Evolutionary conservation across 2,888 invertebrate genomes (phyloP), one percentile per base, ranked within the genome.

Genomic region (Exocentrus adspersus): DNA sequence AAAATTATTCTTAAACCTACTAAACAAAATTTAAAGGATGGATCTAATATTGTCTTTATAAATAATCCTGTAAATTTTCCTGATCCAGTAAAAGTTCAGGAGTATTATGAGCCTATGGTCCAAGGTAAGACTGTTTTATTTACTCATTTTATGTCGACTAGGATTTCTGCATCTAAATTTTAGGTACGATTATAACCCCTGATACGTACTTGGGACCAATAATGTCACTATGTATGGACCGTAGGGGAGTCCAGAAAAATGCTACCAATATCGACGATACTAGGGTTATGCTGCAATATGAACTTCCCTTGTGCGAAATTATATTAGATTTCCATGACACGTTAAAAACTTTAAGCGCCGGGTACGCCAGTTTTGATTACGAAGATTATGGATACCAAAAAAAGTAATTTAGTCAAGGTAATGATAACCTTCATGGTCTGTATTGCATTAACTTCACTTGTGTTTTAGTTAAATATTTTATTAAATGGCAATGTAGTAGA

Each of bases 361-460:
- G 98, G 24, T 98, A 95, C 84, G 98, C 97, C 1, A 94, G 94
- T 79, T 97, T 97, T 79, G 95, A 95, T 82, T 97, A 97, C 78
- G 95, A 96, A 81, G 92, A 95, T 78, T 83, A 88, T 75, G 97
- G 94, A 1, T 98, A 92, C 81, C 88, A 92, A 77, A 79, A n/a
- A 80, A 67, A 90, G 96, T 65, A 85, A 90, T 63, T 85, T 98
- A 74, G 90, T 92, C 0, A 94, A 93, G 82, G 91, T 95, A 81
- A 37, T 1, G 4, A 37, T 3, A 4, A 37, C 37, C 2, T 2
- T 12, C 10, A n/a, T 1, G n/a, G n/a, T n/a, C n/a, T n/a, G n/a
- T n/a, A n/a, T n/a, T n/a, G n/a, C n/a, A n/a, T 24, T 24, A 24
- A 24, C 24, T 3, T 24, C 7, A 7, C 4, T 64, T 64, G 64